Conservation (phyloP, 2,888 invertebrate species). For the Stenodema calcarata region DNA sequence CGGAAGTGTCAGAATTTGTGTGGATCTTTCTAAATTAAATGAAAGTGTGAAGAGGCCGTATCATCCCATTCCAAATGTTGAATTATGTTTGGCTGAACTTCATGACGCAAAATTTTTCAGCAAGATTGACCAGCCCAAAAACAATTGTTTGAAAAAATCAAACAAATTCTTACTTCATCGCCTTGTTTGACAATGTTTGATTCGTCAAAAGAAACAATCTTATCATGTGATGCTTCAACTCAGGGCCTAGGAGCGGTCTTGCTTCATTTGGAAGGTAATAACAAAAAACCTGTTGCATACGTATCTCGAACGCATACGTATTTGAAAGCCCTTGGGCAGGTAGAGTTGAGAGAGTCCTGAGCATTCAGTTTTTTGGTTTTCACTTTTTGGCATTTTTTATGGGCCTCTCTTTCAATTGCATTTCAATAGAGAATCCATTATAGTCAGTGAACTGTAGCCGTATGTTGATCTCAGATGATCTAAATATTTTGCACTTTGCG, state of each 20-base stretch:
- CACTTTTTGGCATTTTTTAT: no score
- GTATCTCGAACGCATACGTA: background rate
- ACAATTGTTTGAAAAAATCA: slow-evolving; percentile 29
- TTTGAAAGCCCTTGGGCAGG: no score
- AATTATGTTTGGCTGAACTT: slow-evolving; percentile 12
- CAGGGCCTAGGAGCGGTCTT: slow-evolving; percentile 8
- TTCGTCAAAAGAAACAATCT: background rate
- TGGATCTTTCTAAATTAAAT: no score
- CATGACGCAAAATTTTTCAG: no score
- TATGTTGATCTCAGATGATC: background rate
- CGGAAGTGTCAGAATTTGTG: slow-evolving; percentile 32
- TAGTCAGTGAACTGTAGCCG: no score
- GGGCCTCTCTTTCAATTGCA: no score
- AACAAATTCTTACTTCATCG: slow-evolving; percentile 14
- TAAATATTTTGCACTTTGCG: background rate
- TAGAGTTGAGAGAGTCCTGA: no score
- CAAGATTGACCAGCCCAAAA: background rate
- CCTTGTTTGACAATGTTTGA: slow-evolving; percentile 13
- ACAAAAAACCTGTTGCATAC: background rate
- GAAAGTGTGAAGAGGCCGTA: no score
- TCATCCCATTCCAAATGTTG: slow-evolving; percentile 20
- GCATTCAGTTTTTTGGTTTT: no score
- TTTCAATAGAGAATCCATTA: no score
- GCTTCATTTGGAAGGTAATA: background rate
- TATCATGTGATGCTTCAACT: slow-evolving; percentile 31